These are phyloP conservation scores for Oryzias celebensis DNA, from an alignment of 2,113 vertebrate genomes.

Conservation along the genomic window DNA sequence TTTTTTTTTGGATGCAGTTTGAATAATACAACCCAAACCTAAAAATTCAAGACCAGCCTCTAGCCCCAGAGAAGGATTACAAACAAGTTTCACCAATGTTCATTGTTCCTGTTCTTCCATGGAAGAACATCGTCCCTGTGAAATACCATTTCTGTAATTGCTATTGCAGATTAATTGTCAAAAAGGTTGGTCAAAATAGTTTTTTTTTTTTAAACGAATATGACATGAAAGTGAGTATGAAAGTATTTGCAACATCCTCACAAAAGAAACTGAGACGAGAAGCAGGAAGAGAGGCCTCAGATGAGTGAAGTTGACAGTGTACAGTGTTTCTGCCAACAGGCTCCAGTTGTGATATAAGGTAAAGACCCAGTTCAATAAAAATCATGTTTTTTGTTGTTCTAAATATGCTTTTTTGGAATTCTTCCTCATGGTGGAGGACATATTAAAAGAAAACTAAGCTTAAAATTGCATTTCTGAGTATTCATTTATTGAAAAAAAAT, in stretches of 20 bases:
- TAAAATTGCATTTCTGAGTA: too few relatives aligned
- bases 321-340: conserved; percentile 45
- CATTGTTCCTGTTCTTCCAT: too few relatives aligned
- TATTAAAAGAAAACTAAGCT: too few relatives aligned
- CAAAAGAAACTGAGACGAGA: conserved; percentile 9
- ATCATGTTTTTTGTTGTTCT: too few relatives aligned
- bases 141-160: background rate
- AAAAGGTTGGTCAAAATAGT: conserved; percentile 2
- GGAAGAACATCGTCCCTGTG: background rate
- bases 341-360: conserved; percentile 40
- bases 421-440: too few relatives aligned
- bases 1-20: too few relatives aligned
- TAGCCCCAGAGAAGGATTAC: too few relatives aligned
- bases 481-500: too few relatives aligned
- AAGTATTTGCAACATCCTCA: conserved; percentile 43
- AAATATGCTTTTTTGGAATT: too few relatives aligned
- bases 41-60: too few relatives aligned
- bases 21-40: too few relatives aligned
- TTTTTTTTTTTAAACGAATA: conserved; percentile 48
- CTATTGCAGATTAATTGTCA: conserved; percentile 4
- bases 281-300: conserved; percentile 21
- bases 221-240: conserved; percentile 54
- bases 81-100: too few relatives aligned
- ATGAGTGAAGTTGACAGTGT: conserved; percentile 51
- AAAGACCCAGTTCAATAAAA: background rate